Base-by-base conservation (phyloP, 92 coral and sea anemone species). In the Siderastrea radians region DNA sequence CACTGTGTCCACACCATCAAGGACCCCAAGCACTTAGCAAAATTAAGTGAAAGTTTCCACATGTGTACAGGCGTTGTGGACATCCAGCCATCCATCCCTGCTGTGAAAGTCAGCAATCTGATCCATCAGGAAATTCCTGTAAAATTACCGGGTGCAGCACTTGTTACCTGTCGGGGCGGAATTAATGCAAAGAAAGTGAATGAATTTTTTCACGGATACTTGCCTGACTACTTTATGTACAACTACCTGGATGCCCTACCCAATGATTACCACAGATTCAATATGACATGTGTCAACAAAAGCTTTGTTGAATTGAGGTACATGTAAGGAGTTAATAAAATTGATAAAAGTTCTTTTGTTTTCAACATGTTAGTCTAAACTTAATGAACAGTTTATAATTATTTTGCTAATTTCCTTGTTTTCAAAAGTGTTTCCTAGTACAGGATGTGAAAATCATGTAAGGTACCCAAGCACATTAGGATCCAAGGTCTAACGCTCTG, bases 61-160 rank as follows among this genome's bases (percentile, higher is more conserved):
- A 91, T 91, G 94, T 86, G 90, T 17, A 86, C 94, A 3, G 94
- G 83, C 60, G 58, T 86, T 15, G 48, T 91, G 3, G 94, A 91
- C 54, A 66, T 59, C 53, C 78, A 11, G 3, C 47, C 15, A 8
- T 54, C 84, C 45, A 55, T 83, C 7, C 74, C 80, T 55, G 92
- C 92, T 3, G 62, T 82, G 9, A 16, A 5, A 4, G 79, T 2
- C 5, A n/a, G 10, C 14, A 38, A 38, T 38, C 4, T 43, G 48
- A 68, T 68, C 49, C 49, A 68, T 68, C 72, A 68, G 43, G 48
- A 68, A 1, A 50, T 68, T 38, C 49, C 14, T 1, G 72, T 68
- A 1, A 54, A 71, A 46, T 38, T 65, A 38, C 70, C 70, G 15
- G 70, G 47, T 16, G n/a, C 4, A 65, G 70, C 43, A 65, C 0